Conservation (phyloP, 2,113 vertebrate species). For the Cromileptes altivelis region DNA sequence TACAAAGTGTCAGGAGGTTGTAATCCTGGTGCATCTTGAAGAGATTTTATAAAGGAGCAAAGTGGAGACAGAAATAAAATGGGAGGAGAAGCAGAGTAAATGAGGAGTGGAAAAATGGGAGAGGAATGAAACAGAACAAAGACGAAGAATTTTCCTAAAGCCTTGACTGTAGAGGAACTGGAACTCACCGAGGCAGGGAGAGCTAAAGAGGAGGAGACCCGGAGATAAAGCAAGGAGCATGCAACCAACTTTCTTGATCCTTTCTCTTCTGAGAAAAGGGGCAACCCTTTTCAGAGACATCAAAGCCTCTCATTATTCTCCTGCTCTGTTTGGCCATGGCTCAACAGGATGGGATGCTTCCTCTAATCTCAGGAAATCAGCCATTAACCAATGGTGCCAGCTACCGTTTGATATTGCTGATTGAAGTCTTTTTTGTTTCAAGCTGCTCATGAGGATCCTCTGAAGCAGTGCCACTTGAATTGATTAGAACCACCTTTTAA, state of each 20-base stretch:
- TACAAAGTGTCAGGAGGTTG: neutral
- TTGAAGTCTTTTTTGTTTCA: constrained; percentile 8
- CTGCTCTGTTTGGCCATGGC: constrained; percentile 22
- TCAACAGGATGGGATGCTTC: constrained; percentile 30
- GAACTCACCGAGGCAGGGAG: neutral
- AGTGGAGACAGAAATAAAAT: neutral
- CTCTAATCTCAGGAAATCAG: constrained; percentile 32
- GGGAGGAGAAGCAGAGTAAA: neutral
- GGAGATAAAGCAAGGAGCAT: constrained; percentile 3
- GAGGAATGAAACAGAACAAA: constrained; percentile 14
- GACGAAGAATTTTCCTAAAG: neutral
- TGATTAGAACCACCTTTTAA: neutral
- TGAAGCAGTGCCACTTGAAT: neutral
- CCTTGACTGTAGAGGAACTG: neutral
- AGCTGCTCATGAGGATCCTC: neutral
- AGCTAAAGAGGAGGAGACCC: constrained; percentile 5
- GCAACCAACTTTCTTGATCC: neutral
- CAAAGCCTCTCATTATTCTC: constrained; percentile 51
- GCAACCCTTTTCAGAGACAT: constrained; percentile 23
- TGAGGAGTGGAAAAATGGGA: neutral
- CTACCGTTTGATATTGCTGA: constrained; percentile 12
- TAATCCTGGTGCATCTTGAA: neutral
- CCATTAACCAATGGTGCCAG: constrained; percentile 18
- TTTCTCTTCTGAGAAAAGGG: constrained; percentile 8
- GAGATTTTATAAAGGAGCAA: constrained; percentile 5